Evolutionary conservation across 2,888 invertebrate species (phyloP).

Genomic region (Didymodactylos carnosus): DNA sequence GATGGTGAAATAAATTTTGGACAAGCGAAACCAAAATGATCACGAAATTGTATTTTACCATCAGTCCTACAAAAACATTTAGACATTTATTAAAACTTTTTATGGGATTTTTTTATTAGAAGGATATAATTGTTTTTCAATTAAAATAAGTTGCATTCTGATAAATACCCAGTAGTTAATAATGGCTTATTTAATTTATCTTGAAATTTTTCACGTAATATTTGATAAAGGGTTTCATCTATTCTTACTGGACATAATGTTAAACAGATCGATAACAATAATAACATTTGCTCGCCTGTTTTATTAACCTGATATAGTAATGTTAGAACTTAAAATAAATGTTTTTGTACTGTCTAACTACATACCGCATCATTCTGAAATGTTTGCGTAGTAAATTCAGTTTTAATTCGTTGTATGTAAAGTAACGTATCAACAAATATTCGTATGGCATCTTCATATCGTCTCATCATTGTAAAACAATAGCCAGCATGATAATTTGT

Average conservation of each 20-base stretch:
- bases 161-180: slow-evolving; percentile 54
- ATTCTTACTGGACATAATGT: slow-evolving; percentile 92
- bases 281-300: slow-evolving; percentile 96
- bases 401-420: slow-evolving; percentile 64
- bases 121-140: background rate
- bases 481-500: slow-evolving; percentile 98
- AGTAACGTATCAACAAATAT: slow-evolving; percentile 85
- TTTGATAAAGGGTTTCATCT: slow-evolving; percentile 85
- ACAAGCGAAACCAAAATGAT: slow-evolving; percentile 50
- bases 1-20: slow-evolving; percentile 88
- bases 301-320: too few relatives aligned
- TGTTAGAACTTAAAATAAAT: too few relatives aligned
- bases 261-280: slow-evolving; percentile 76
- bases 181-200: slow-evolving; percentile 97
- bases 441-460: slow-evolving; percentile 92
- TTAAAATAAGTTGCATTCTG: too few relatives aligned
- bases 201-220: slow-evolving; percentile 65
- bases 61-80: background rate
- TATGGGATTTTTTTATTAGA: too few relatives aligned
- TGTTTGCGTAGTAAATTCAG: slow-evolving; percentile 60
- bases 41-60: background rate
- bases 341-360: too few relatives aligned
- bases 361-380: slow-evolving; percentile 70
- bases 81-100: background rate
- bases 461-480: slow-evolving; percentile 98